Percentiles rank a stretch among this genome's conserved stretches.
Conservation (phyloP, 1,140 invertebrate genomes). For the Caligus rogercresseyi region DNA sequence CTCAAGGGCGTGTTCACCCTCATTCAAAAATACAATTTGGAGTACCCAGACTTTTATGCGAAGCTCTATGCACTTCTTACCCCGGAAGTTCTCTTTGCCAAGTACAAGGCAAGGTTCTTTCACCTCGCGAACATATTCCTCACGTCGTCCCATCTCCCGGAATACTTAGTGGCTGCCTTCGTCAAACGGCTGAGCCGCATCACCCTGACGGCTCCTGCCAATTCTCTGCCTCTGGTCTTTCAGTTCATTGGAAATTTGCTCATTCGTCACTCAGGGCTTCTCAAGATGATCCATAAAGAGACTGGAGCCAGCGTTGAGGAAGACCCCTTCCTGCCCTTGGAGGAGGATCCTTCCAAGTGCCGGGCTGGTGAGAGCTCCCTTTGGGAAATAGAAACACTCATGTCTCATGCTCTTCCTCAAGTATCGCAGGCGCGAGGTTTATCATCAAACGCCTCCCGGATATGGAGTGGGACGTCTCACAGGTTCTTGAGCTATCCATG, state of each 20-base stretch:
- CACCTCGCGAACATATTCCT: conserved; percentile 75
- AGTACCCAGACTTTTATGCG: conserved; percentile 84
- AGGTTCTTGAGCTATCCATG: conserved; percentile 39
- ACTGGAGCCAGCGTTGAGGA: conserved; percentile 30
- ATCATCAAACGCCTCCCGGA: conserved; percentile 44
- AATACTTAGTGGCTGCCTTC: conserved; percentile 78
- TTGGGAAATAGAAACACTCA: conserved; percentile 67
- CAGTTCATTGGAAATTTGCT: conserved; percentile 71
- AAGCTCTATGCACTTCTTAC: conserved; percentile 83
- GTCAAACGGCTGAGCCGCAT: conserved; percentile 68
- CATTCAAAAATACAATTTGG: conserved; percentile 76
- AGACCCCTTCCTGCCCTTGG: conserved; percentile 66
- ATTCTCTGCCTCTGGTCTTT: conserved; percentile 56
- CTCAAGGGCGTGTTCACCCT: conserved; percentile 81
- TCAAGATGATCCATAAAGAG: conserved; percentile 46
- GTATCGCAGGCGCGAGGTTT: conserved; percentile 48
- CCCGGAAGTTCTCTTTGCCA: conserved; percentile 69
- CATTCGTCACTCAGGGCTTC: conserved; percentile 62
- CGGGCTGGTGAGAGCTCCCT: conserved; percentile 66
- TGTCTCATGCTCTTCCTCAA: conserved; percentile 51
- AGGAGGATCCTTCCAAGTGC: conserved; percentile 53
- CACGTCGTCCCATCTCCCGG: conserved; percentile 76
- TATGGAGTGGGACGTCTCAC: conserved; percentile 45
- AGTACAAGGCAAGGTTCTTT: conserved; percentile 61
- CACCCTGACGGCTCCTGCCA: conserved; percentile 55